Evolutionary conservation across 2,113 vertebrate species (phyloP), one percentile per base, ranked within the genome.

Genomic region (Lepus timidus): DNA sequence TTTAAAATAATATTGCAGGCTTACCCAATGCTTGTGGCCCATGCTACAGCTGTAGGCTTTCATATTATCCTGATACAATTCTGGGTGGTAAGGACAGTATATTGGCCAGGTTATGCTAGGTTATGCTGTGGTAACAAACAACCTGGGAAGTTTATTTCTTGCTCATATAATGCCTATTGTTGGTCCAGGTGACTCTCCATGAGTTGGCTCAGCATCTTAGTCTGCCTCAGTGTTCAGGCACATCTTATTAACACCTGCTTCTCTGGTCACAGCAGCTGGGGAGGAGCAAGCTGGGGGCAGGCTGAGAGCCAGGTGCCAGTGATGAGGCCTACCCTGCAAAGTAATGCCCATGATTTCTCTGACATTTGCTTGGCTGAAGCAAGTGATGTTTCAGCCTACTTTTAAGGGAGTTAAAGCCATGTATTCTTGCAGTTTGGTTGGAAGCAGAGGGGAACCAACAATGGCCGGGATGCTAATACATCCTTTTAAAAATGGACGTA

Each of bases 361-460:
- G 85, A 70, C 19, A 49, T 80, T n/a, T 81, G 20, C 62, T 90
- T 94, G 67, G 33, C 22, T 31, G n/a, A 96, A 65, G 80, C 6
- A 44, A 17, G 49, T 65, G 49, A 79, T 11, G 12, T 73, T 67
- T 61, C 67, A 88, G 39, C 6, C 55, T 29, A 16, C 73, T 74
- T 65, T 80, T 75, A 86, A 86, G 22, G 10, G 20, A 1, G 13
- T 75, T 65, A 74, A 55, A 27, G 49, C 86, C 89, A 80, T 52
- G 9, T 5, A 71, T 0, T 90, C 55, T 88, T 91, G 9, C 20
- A 75, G 9, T 58, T 8, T 87, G 20, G 0, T 76, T 67, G 39
- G 23, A 75, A 71, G 12, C 4, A 81, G 29, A 92, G 29, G 36
- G 64, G 73, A 67, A 19, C 7, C 12, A 78, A 55, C 1, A 58